Evolutionary conservation across 2,113 vertebrate species (phyloP), one percentile per base, ranked within the genome.

Genomic region (Pogonocichla stellata): DNA sequence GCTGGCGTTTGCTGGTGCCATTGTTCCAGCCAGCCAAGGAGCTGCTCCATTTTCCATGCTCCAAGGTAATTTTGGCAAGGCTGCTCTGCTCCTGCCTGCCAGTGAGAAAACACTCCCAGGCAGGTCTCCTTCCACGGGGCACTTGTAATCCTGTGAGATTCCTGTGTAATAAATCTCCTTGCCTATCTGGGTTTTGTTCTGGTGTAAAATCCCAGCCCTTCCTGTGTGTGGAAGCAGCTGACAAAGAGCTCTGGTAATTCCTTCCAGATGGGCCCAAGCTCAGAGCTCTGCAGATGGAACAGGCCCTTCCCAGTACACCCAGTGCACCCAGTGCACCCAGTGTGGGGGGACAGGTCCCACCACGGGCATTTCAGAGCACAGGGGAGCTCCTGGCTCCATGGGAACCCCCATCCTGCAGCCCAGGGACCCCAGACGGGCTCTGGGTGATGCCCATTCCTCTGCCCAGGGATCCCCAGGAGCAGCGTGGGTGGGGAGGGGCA

Each of bases 1-100:
- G 9, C 54, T 0, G 58, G 34, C 92, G 20, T 92, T 84, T 86
- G 83, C 86, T 94, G 95, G 78, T 93, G 86, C 85, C 92, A 74
- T 82, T 89, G 74, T 95, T 87, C 48, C 42, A 69, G 40, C 73
- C 93, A 75, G 93, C 88, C 81, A 22, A 65, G 71, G 95, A 83
- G 93, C 92, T 85, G 86, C 85, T 93, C 54, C 91, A 91, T 97
- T 96, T 95, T 82, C 96, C 95, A 95, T 67, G 88, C 95, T 93
- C 90, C 74, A 24, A 95, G 95, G 79, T 86, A 56, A 67, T 95
- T 95, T 81, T 87, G 86, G 88, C 1, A 1, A 80, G 90, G 92
- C 88, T 80, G 71, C 42, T 67, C 53, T 53, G 42, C 26, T 88
- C 90, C 61, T 31, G 31, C 77, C 20, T n/a, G 92, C 86, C 72